Percentiles rank a stretch among this genome's conserved stretches.
These are phyloP conservation scores for Dioctria linearis DNA, from an alignment of 2,888 invertebrate species.

Conservation along the genomic window DNA sequence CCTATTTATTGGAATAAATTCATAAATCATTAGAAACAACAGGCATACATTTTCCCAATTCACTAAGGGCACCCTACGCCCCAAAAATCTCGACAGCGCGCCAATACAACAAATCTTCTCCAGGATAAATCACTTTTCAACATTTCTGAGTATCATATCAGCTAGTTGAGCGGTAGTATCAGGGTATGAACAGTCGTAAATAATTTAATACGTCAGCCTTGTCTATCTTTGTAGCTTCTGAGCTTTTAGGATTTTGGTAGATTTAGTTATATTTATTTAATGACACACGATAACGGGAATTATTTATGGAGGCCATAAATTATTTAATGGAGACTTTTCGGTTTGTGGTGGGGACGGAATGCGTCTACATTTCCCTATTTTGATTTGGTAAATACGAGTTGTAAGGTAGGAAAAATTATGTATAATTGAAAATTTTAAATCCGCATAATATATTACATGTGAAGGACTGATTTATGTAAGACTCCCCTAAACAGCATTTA, in stretches of 20 bases:
- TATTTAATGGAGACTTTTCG: neutral
- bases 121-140: conserved; percentile 46
- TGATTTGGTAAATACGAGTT: neutral
- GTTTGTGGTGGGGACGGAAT: neutral
- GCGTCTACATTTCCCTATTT: neutral
- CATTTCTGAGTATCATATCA: conserved; percentile 45
- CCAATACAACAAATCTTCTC: conserved; percentile 45
- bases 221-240: conserved; percentile 45
- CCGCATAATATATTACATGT: too few relatives aligned
- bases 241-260: conserved; percentile 46
- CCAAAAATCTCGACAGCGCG: conserved; percentile 26
- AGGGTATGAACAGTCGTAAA: conserved; percentile 45
- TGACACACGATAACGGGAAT: conserved; percentile 41
- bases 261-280: conserved; percentile 48
- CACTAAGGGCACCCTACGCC: neutral
- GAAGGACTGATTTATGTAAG: too few relatives aligned
- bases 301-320: conserved; percentile 38
- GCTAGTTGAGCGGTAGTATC: conserved; percentile 46
- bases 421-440: neutral
- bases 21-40: conserved; percentile 31
- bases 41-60: neutral
- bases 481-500: too few relatives aligned
- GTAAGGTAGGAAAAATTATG: conserved; percentile 4
- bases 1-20: conserved; percentile 14
- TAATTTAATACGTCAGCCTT: conserved; percentile 40